phyloP scores from a whole-genome alignment of 2,888 invertebrate species.

The Incurvaria masculella region DNA sequence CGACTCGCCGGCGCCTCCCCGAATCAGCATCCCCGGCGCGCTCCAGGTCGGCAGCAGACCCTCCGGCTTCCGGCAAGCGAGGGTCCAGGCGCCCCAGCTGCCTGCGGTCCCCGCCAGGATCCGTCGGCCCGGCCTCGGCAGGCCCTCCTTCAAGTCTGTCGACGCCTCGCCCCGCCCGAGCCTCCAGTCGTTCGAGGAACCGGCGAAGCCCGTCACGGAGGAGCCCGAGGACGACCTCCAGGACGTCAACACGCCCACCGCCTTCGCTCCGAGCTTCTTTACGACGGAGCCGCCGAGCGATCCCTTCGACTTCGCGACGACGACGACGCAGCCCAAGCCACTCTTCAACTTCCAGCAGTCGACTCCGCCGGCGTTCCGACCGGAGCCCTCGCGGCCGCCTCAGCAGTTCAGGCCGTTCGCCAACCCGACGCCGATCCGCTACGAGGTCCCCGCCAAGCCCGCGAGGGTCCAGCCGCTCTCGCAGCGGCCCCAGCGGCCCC shows the following conservation, averaged over 20 bases:
- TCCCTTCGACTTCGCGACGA: conserved; percentile 42
- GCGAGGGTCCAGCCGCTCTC: conserved; percentile 45
- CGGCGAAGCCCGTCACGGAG: conserved; percentile 65
- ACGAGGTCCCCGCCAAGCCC: conserved; percentile 38
- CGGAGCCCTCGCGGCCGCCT: conserved; percentile 39
- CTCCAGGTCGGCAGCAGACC: conserved; percentile 35
- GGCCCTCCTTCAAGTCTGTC: conserved; percentile 45
- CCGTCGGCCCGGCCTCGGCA: conserved; percentile 39
- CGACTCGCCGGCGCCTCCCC: conserved; percentile 58
- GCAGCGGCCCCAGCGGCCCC: conserved; percentile 49
- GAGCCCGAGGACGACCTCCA: conserved; percentile 60
- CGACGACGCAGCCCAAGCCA: conserved; percentile 41
- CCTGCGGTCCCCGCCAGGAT: conserved; percentile 30
- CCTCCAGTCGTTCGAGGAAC: conserved; percentile 49
- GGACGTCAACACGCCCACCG: conserved; percentile 54
- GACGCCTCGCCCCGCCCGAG: conserved; percentile 44
- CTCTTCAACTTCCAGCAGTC: conserved; percentile 44
- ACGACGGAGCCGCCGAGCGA: conserved; percentile 48
- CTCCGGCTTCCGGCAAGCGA: conserved; percentile 38
- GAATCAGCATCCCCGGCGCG: conserved; percentile 66
- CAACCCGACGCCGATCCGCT: conserved; percentile 27
- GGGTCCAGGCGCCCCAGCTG: conserved; percentile 29
- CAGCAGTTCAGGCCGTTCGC: conserved; percentile 28
- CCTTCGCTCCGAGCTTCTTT: conserved; percentile 41
- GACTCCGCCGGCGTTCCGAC: conserved; percentile 32